Conservation (phyloP, 2,888 invertebrate species). For the Mesochorus sp. region DNA sequence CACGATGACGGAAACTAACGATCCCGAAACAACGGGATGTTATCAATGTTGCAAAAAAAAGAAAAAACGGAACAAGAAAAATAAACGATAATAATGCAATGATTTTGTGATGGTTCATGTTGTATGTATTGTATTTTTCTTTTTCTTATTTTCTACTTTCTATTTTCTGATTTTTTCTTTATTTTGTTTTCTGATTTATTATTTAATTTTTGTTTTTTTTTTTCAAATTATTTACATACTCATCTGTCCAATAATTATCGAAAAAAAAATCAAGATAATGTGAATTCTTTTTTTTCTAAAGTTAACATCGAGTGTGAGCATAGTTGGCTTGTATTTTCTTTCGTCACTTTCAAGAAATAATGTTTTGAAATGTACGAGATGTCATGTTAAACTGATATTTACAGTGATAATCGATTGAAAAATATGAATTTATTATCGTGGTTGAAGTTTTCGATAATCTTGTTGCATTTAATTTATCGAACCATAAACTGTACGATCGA, state of each 20-base stretch:
- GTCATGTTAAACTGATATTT: not conserved
- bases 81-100: constrained; percentile 54
- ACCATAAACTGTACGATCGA: constrained; percentile 71
- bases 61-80: constrained; percentile 63
- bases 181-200: too few species aligned
- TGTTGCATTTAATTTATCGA: not conserved
- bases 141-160: not conserved
- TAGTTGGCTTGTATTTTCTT: too few species aligned
- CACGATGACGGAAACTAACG: constrained; percentile 17
- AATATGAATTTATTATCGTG: constrained; percentile 17
- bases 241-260: too few species aligned
- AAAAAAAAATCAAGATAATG: too few species aligned
- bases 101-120: too few species aligned
- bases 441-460: not conserved
- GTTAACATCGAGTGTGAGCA: too few species aligned
- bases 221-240: too few species aligned
- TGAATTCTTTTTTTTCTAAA: too few species aligned
- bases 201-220: too few species aligned
- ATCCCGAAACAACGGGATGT: constrained; percentile 68
- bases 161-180: too few species aligned
- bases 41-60: constrained; percentile 74
- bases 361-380: too few species aligned
- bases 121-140: not conserved
- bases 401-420: not conserved
- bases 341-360: too few species aligned